Evolutionary conservation across 2,797 vertebrate species (phyloP), one percentile per base, ranked within the genome.

Genomic region (Scleropages formosus): DNA sequence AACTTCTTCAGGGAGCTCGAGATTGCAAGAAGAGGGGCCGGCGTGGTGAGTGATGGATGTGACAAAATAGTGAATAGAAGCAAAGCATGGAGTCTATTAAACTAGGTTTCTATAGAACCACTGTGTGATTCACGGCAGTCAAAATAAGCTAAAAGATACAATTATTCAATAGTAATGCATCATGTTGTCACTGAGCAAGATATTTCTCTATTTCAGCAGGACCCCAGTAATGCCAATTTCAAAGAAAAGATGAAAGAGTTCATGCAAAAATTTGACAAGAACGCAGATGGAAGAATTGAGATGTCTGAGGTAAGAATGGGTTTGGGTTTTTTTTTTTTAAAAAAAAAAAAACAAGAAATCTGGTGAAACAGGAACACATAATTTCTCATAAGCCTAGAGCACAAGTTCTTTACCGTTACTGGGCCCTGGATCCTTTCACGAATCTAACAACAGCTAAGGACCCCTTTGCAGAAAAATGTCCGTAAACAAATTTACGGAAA

Each of bases 201-300:
- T 72, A 72, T 15, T 18, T 72, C 31, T 15, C 22, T 60, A 53
- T 4, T 56, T 71, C 56, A 2, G 4, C 82, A 96, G 95, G 93
- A 94, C 73, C 90, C 94, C 1, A 85, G 93, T 89, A 96, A 91
- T 10, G 92, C 91, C 77, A 92, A 81, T 77, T 91, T 97, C 82
- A 93, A 87, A 75, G 96, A 96, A 88, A 98, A 94, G 89, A 95
- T 98, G 95, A 97, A 95, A 90, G 95, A 96, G 63, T 99, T 98
- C 88, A 98, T 99, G 97, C 92, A 91, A 87, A 98, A 98, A 87
- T 98, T 98, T 0, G 97, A 99, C 90, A 94, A 96, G 90, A 98
- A 99, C 39, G 92, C 95, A 0, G 97, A 99, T 0, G 97, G 97
- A 46, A 94, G 93, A 78, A 99, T 99, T 15, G 97, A 99, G 89